These are phyloP conservation scores for Eledona agricola DNA, from an alignment of 2,888 invertebrate species.

Conservation along the genomic window DNA sequence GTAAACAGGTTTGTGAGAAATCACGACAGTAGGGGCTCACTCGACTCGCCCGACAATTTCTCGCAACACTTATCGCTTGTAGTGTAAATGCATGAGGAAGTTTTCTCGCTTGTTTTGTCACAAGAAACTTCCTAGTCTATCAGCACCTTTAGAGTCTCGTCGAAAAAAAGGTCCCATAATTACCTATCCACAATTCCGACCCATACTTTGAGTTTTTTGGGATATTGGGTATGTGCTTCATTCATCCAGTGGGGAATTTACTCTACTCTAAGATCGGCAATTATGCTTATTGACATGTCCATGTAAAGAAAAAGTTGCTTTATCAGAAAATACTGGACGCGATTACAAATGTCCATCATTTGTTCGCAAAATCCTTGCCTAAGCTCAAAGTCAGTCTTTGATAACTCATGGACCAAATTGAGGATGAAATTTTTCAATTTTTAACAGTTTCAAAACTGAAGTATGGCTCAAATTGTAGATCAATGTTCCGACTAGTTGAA, in stretches of 20 bases:
- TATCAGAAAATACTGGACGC: neutral
- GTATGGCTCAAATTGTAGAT: constrained; percentile 1
- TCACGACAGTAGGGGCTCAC: too few relatives aligned
- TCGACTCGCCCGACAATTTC: too few relatives aligned
- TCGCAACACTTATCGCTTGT: too few relatives aligned
- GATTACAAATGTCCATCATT: neutral
- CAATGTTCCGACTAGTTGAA: neutral
- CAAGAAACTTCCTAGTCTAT: too few relatives aligned
- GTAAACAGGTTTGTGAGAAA: too few relatives aligned
- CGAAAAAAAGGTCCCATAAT: constrained; percentile 1
- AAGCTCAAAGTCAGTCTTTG: too few relatives aligned
- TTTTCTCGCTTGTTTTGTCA: too few relatives aligned
- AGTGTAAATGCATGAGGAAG: too few relatives aligned
- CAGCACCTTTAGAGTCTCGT: constrained; percentile 1
- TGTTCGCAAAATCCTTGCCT: constrained; percentile 1
- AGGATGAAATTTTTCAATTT: neutral
- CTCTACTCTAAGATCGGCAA: constrained; percentile 1
- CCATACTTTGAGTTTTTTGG: neutral
- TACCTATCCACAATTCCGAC: neutral
- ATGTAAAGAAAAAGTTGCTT: constrained; percentile 1
- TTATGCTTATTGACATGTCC: neutral
- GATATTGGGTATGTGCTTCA: neutral
- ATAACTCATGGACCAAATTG: constrained; percentile 2
- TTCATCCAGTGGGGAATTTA: neutral
- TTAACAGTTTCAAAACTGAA: constrained; percentile 1